Conservation (phyloP, 64 coral and sea anemone species). For the Stichodactyla mertensii region DNA sequence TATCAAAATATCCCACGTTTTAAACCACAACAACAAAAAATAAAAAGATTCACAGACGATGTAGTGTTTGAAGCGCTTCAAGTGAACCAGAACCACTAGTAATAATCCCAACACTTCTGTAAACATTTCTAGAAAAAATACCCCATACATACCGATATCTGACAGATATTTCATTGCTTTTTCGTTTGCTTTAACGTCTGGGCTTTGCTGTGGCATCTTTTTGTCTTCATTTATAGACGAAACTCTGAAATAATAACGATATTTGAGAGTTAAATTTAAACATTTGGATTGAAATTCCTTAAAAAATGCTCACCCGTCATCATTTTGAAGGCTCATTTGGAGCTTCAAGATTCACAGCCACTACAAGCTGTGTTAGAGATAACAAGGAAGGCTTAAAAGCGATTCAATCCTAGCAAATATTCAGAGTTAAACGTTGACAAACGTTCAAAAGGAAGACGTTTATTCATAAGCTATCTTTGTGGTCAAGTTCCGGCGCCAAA, state of each 20-base stretch:
- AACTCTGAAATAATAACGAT: background rate
- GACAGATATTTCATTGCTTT: slow-evolving; percentile 4
- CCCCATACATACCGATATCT: background rate
- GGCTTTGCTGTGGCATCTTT: background rate
- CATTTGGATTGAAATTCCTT: background rate
- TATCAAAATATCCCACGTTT: background rate
- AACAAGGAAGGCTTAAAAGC: background rate
- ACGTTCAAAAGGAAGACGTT: background rate
- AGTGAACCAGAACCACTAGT: background rate
- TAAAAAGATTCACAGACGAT: background rate
- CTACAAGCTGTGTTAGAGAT: background rate
- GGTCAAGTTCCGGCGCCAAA: slow-evolving; percentile 5
- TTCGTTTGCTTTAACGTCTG: background rate
- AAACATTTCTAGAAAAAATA: background rate
- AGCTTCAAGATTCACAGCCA: background rate
- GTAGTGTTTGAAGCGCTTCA: background rate
- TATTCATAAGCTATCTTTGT: background rate
- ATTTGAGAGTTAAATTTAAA: background rate
- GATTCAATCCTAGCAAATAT: background rate
- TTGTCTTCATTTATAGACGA: background rate
- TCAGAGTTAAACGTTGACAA: background rate
- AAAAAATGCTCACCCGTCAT: background rate
- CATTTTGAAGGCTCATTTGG: slow-evolving; percentile 12
- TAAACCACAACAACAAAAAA: background rate
- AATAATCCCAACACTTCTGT: background rate